Percentiles rank a stretch among this genome's conserved stretches.
Evolutionary conservation across 92 coral and sea anemone genomes (phyloP).

Genomic region (Zoanthus solanderi): DNA sequence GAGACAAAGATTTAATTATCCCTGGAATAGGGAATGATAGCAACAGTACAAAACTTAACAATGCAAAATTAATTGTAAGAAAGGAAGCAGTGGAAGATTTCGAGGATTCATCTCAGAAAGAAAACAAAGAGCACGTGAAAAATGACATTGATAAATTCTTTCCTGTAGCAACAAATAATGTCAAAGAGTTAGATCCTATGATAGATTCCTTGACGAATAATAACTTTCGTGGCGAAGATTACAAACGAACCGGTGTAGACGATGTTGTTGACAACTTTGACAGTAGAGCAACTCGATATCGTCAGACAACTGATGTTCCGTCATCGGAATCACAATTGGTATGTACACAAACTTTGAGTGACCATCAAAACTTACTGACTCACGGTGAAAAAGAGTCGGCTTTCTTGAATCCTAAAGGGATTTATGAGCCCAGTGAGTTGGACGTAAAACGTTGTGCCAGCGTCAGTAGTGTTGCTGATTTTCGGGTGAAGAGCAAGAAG

Average conservation of each 20-base stretch:
- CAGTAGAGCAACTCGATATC: not conserved
- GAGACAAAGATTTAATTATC: not conserved
- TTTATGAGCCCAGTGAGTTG: not conserved
- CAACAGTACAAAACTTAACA: not conserved
- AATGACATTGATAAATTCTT: not conserved
- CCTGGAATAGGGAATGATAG: not conserved
- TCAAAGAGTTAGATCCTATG: not conserved
- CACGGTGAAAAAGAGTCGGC: not conserved
- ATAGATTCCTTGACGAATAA: not conserved
- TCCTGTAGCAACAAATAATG: not conserved
- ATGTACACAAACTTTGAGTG: not conserved
- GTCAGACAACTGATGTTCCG: not conserved
- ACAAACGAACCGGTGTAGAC: not conserved
- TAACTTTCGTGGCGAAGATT: not conserved
- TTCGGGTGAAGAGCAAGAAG: slow-evolving; percentile 7
- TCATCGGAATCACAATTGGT: not conserved
- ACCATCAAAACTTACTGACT: not conserved
- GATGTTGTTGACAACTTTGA: not conserved
- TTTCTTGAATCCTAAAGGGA: not conserved
- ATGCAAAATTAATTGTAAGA: not conserved
- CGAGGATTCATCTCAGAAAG: not conserved
- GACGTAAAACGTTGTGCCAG: slow-evolving; percentile 24
- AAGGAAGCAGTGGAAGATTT: not conserved
- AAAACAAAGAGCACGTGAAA: not conserved
- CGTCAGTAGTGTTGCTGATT: slow-evolving; percentile 31